Percentiles rank a stretch among this genome's conserved stretches.
Evolutionary conservation across 2,797 vertebrate species (phyloP).

Genomic region (Vultur gryphus): DNA sequence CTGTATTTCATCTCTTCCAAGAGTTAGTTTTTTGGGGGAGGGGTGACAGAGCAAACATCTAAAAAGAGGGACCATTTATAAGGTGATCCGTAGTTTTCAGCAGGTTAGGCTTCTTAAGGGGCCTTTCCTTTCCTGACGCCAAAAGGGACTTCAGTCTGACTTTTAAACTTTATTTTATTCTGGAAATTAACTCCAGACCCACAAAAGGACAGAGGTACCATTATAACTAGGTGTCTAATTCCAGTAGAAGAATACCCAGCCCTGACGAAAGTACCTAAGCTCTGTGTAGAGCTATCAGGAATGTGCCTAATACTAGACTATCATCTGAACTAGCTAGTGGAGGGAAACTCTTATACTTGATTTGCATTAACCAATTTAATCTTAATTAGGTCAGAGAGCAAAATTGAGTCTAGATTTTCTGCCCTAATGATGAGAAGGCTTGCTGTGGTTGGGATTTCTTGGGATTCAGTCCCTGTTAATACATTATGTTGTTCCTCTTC

Average conservation of each 20-base stretch:
- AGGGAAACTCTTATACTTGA: background rate
- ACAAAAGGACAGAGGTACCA: background rate
- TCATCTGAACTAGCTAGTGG: background rate
- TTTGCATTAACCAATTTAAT: background rate
- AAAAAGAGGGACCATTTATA: background rate
- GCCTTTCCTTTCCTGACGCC: background rate
- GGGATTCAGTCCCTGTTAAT: background rate
- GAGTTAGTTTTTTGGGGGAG: background rate
- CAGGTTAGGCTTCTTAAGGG: background rate
- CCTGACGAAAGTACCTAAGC: background rate
- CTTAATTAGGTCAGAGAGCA: background rate
- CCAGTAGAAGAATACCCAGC: background rate
- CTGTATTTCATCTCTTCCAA: background rate
- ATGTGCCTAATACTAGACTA: background rate
- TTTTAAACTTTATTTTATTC: background rate
- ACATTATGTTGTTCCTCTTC: background rate
- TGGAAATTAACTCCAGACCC: background rate
- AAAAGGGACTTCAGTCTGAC: background rate
- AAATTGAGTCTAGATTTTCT: background rate
- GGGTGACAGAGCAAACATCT: background rate
- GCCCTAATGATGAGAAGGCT: background rate
- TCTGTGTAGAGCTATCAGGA: background rate
- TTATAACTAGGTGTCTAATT: background rate
- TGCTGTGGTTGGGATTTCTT: background rate
- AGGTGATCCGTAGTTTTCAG: background rate